A percentile compares a stretch with the other conserved stretches of the same genome.
These are phyloP conservation scores for Chelidonichthys spinosus DNA, from an alignment of 2,797 vertebrate species.

Conservation along the genomic window DNA sequence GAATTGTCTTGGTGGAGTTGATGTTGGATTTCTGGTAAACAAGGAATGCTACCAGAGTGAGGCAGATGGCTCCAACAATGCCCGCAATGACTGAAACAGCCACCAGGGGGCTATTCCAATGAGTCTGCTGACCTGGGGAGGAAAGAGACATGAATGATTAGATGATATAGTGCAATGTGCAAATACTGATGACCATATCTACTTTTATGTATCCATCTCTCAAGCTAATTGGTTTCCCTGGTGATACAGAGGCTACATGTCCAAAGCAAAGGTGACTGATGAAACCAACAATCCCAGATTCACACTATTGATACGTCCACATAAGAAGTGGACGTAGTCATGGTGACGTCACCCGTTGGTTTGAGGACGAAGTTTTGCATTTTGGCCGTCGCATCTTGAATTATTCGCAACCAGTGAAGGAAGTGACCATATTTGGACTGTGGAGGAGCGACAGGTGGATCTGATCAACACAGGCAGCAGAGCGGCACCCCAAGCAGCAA, in stretches of 20 bases:
- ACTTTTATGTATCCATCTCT: not conserved
- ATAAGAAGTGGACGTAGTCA: too few species aligned
- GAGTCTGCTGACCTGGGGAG: conserved; percentile 37
- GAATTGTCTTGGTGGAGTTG: conserved; percentile 11
- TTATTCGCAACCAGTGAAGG: too few species aligned
- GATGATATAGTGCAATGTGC: not conserved
- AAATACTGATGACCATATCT: not conserved
- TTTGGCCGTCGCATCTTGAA: too few species aligned
- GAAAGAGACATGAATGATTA: not conserved
- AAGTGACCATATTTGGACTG: too few species aligned
- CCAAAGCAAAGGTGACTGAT: not conserved
- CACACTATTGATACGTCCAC: too few species aligned
- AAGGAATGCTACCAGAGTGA: conserved; percentile 62
- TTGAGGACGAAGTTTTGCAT: too few species aligned
- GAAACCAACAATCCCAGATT: too few species aligned
- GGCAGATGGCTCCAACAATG: conserved; percentile 56
- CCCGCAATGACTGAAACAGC: conserved; percentile 64
- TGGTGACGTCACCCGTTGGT: too few species aligned
- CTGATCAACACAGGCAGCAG: too few species aligned
- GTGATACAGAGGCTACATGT: not conserved
- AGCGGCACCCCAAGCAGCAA: too few species aligned
- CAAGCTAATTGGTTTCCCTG: not conserved
- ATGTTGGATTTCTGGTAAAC: conserved; percentile 39
- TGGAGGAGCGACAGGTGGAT: too few species aligned
- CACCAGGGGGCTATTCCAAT: conserved; percentile 22